phyloP scores from a whole-genome alignment of 2,797 vertebrate species.

The Pteropus rufus region DNA sequence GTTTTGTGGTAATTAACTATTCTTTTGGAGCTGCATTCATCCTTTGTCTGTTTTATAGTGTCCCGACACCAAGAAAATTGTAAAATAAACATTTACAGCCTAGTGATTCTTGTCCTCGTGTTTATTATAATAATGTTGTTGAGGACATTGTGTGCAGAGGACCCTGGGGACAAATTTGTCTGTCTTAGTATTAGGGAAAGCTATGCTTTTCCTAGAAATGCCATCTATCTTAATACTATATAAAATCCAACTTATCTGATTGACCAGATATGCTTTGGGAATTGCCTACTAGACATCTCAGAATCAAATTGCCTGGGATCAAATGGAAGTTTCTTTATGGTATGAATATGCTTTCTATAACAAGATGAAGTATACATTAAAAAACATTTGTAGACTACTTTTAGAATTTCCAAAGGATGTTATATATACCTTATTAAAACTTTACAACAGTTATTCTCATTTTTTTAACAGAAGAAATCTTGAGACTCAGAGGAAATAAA shows the following conservation, averaged over 20 bases:
- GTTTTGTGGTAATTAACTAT: neutral
- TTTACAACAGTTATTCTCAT: neutral
- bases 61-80: neutral
- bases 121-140: constrained; percentile 1
- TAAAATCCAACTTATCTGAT: constrained; percentile 4
- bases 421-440: neutral
- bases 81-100: constrained; percentile 19
- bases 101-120: constrained; percentile 1
- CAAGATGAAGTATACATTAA: neutral
- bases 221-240: neutral
- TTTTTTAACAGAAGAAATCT: neutral
- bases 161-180: neutral
- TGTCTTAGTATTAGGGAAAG: neutral
- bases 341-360: neutral
- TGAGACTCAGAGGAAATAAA: neutral
- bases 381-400: neutral
- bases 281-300: neutral
- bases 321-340: neutral
- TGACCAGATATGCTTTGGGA: neutral
- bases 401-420: neutral
- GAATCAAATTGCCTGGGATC: neutral
- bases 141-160: neutral
- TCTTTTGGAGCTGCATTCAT: neutral
- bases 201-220: neutral
- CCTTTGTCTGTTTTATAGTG: neutral